Evolutionary conservation across 2,113 vertebrate genomes (phyloP).

Genomic region (Onychostruthus taczanowskii): DNA sequence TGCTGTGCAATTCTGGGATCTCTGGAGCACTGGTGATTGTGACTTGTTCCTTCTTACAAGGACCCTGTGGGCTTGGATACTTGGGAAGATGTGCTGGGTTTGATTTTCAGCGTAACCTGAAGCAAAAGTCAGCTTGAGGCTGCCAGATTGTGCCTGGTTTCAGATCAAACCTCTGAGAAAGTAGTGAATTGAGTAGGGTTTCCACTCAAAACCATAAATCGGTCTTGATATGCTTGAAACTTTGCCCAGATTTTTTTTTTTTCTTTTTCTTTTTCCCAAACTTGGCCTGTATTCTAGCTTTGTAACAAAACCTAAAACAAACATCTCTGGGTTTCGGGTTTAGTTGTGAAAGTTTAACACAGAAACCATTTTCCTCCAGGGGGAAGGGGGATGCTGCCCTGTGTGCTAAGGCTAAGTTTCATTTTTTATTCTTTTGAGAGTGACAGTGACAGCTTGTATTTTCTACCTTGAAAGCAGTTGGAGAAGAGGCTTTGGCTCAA

Average conservation of each 20-base stretch:
- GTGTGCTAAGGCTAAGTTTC: not conserved
- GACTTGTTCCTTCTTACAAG: not conserved
- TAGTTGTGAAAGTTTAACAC: conserved; percentile 55
- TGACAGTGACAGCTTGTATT: not conserved
- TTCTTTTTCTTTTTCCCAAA: not conserved
- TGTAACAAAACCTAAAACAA: conserved; percentile 65
- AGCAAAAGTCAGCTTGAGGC: not conserved
- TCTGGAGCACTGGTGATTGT: not conserved
- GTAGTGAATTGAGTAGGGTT: conserved; percentile 27
- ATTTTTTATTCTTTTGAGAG: not conserved
- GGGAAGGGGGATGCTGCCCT: not conserved
- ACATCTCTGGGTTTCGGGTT: conserved; percentile 50
- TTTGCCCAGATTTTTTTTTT: not conserved
- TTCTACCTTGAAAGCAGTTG: conserved; percentile 3
- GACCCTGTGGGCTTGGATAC: not conserved
- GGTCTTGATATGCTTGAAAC: conserved; percentile 52
- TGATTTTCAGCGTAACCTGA: not conserved
- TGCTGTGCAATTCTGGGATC: not conserved
- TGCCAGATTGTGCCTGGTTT: conserved; percentile 49
- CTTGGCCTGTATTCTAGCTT: conserved; percentile 48
- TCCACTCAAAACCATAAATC: conserved; percentile 55
- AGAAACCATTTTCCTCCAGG: conserved; percentile 34
- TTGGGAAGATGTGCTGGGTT: not conserved
- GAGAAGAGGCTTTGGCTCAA: not conserved
- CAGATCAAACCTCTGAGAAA: conserved; percentile 46